phyloP scores from a whole-genome alignment of 2,797 vertebrate genomes.

The Cirrhinus molitorella region DNA sequence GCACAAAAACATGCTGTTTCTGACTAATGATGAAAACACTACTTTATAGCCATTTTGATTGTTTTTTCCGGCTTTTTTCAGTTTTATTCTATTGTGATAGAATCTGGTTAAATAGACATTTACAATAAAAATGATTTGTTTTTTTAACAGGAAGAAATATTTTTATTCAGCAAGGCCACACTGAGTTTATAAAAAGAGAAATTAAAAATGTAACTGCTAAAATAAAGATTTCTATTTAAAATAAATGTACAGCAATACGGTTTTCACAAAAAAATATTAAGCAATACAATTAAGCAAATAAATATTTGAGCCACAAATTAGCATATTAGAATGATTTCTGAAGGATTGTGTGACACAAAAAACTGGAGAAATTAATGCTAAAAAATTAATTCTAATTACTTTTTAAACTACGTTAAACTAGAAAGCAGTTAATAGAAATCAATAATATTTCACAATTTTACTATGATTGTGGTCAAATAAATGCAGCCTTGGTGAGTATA shows the following conservation, averaged over 20 bases:
- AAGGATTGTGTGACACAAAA: neutral
- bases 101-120: neutral
- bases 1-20: conserved; percentile 5
- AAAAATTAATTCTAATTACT: neutral
- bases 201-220: neutral
- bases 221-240: neutral
- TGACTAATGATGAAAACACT: neutral
- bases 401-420: neutral
- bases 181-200: neutral
- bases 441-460: neutral
- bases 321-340: neutral
- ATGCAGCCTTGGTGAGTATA: neutral
- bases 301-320: neutral
- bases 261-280: no score
- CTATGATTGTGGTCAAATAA: neutral
- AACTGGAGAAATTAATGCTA: neutral
- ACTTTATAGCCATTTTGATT: conserved; percentile 5
- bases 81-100: neutral
- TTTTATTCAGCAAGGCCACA: neutral
- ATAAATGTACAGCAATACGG: neutral
- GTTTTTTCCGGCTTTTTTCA: neutral
- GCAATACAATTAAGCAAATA: no score
- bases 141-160: neutral
- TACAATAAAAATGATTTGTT: no score
- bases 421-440: neutral